Base-by-base conservation (phyloP, 2,888 invertebrate species). In the Boloria euphrosyne region DNA sequence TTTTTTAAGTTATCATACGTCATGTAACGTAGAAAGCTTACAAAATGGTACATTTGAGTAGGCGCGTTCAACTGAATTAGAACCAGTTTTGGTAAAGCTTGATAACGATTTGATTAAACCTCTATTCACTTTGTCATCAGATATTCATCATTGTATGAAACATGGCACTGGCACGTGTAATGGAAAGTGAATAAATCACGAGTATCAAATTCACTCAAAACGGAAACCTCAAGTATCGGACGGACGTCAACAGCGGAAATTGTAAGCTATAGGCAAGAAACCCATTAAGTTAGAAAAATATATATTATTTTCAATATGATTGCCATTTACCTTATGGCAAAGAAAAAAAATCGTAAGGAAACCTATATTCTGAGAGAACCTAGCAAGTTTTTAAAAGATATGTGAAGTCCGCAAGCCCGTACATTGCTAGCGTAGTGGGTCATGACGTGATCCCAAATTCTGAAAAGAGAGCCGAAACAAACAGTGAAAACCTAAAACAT, bases 11-110 rank as follows among this genome's bases (percentile, higher is more conserved):
- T 6, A 46, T 44, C 44, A 46, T n/a, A 22, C 22, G n/a, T n/a
- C n/a, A 46, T 46, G 46, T 46, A 57, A 46, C 57, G 46, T 57
- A 57, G 44, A 57, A 57, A 57, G 44, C 22, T 57, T n/a, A 57
- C 44, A 57, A 57, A 57, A 57, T 43, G 44, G 46, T 46, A 46
- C 57, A 57, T 57, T 44, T 22, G 57, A 57, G 57, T 46, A 46
- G 57, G n/a, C 57, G 46, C 22, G 46, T 46, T 57, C n/a, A 57
- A 57, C 44, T n/a, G 14, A 57, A 46, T 44, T 57, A 57, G 13
- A 57, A 57, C 57, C 46, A 57, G 57, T 57, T 57, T 13, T 22
- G 22, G 22, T n/a, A 57, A 57, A 46, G 57, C 44, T 57, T 46
- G 5, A 13, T 46, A 18, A 18, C 44, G 46, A 46, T 57, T 57